A percentile compares a stretch with the other conserved stretches of the same genome.
These are phyloP conservation scores for Chionomys nivalis DNA, from an alignment of 2,113 vertebrate species.

Conservation along the genomic window DNA sequence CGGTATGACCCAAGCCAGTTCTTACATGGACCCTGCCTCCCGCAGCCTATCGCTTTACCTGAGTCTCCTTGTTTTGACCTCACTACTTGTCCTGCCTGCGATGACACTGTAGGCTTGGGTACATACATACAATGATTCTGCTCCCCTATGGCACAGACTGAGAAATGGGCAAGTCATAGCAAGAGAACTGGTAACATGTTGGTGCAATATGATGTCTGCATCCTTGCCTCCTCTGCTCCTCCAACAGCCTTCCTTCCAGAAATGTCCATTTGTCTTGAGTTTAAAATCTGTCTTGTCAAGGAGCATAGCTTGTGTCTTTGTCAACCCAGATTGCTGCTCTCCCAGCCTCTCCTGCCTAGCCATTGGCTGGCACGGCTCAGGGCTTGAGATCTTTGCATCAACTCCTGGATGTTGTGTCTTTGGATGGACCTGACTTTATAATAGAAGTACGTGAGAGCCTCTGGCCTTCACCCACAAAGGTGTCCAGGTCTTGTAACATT, in stretches of 20 bases:
- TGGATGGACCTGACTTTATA: conserved; percentile 22
- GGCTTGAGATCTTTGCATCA: background rate
- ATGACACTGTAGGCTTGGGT: background rate
- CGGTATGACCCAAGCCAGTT: background rate
- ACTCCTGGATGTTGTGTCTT: background rate
- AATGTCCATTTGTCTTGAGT: background rate
- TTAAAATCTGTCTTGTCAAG: background rate
- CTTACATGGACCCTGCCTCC: too few relatives aligned
- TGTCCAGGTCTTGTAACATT: background rate
- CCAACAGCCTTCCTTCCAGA: background rate
- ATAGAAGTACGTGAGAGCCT: background rate
- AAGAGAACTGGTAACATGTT: background rate
- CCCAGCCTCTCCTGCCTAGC: conserved; percentile 31
- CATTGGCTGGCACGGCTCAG: background rate
- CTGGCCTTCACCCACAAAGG: background rate
- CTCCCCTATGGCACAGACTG: background rate
- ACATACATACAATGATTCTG: background rate
- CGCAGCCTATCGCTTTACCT: background rate
- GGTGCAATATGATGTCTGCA: too few relatives aligned
- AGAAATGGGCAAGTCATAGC: background rate
- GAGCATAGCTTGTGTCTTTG: background rate
- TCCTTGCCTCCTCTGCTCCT: background rate
- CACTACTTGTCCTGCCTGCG: background rate
- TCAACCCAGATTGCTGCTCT: conserved; percentile 42
- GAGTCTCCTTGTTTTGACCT: background rate